Evolutionary conservation across 92 coral and sea anemone genomes (phyloP).

Genomic region (Zoanthus sociatus): DNA sequence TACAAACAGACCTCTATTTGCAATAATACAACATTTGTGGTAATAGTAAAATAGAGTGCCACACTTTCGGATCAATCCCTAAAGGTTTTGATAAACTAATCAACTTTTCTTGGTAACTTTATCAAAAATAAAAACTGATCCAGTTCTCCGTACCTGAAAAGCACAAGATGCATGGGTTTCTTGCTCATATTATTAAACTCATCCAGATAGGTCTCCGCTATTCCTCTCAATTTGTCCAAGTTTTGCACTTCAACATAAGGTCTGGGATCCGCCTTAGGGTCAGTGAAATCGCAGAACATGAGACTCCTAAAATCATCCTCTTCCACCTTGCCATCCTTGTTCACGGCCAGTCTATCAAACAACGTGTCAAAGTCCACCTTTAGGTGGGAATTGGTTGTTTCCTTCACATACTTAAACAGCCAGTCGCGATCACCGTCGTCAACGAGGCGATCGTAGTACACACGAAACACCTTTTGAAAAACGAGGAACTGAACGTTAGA

Average conservation of each 20-base stretch:
- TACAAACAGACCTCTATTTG: too few relatives aligned
- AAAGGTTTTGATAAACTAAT: too few relatives aligned
- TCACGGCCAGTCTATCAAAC: conserved; percentile 84
- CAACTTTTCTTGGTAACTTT: too few relatives aligned
- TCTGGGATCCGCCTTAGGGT: conserved; percentile 94
- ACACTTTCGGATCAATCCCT: too few relatives aligned
- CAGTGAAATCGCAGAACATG: conserved; percentile 95
- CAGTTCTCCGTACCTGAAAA: conserved; percentile 75
- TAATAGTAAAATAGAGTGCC: too few relatives aligned
- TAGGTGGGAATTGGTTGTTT: conserved; percentile 75
- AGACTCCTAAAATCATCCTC: conserved; percentile 97
- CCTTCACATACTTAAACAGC: conserved; percentile 81
- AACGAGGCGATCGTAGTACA: conserved; percentile 96
- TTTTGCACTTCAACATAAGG: conserved; percentile 90
- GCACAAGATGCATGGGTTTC: conserved; percentile 95
- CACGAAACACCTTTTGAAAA: conserved; percentile 90
- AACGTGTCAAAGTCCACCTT: conserved; percentile 88
- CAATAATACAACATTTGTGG: too few relatives aligned
- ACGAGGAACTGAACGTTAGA: not conserved
- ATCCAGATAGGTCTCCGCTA: conserved; percentile 92
- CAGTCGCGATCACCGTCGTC: conserved; percentile 92
- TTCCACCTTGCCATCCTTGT: conserved; percentile 86
- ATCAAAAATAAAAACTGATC: too few relatives aligned
- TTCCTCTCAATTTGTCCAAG: conserved; percentile 84
- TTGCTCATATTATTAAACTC: conserved; percentile 99